Base-by-base conservation (phyloP, 2,888 invertebrate species). In the Sinelater perroti region DNA sequence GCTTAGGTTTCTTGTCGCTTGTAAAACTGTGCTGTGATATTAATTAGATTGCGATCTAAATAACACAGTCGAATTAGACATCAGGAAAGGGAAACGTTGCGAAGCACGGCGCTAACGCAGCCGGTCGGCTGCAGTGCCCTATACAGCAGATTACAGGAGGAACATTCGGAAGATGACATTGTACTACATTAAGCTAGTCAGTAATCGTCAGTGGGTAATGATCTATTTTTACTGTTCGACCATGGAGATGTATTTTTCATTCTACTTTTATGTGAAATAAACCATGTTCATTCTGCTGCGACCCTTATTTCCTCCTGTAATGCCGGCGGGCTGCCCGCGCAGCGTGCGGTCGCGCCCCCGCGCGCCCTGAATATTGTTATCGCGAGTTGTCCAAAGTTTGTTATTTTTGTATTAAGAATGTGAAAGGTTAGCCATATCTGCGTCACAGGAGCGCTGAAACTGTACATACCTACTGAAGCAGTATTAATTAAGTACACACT, bases 11-110 rank as follows among this genome's bases (percentile, higher is more conserved):
- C 30, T 26, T 30, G 51, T 51, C 52, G 47, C 38, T 38, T 56
- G 50, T 56, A 38, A 51, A 51, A 51, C 45, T 56, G 45, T 51
- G 51, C 51, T 52, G 56, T 54, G 56, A 56, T 56, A 50, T 54
- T 61, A 56, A 28, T 38, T 54, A 54, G 53, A 57, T 61, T 50
- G 50, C 53, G 45, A 57, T 56, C 51, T 54, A 56, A n/a, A 56
- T 50, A 56, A 55, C 55, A 49, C 55, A 55, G 55, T 55, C 55
- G 47, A 42, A 55, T 55, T 55, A 42, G 49, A 55, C 40, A 49
- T 40, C 33, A 33, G 24, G 35, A 35, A 26, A 26, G 38, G 33
- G 33, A 42, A 20, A 51, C 24, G 24, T 31, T 30, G 42, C 33
- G 35, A 49, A 35, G 26, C 17, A 49, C 38, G 46, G 31, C 46